Percentiles rank a stretch among this genome's conserved stretches.
Conservation (phyloP, 2,113 vertebrate genomes). For the Toxotes chatareus region DNA sequence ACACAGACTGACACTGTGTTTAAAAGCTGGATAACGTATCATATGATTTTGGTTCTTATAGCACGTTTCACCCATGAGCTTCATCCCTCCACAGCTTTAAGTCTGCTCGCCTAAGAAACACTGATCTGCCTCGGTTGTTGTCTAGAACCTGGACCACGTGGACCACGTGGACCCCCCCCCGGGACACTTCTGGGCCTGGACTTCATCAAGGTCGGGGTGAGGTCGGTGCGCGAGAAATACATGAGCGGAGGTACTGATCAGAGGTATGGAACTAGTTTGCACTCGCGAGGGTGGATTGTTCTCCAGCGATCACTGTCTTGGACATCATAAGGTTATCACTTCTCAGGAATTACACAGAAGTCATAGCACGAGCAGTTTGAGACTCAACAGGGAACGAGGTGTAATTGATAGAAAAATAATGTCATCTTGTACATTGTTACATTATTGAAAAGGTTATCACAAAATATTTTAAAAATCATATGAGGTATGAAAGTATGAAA, state of each 20-base stretch:
- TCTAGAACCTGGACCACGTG: neutral
- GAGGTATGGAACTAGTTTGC: slow-evolving; percentile 48
- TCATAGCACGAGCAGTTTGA: slow-evolving; percentile 38
- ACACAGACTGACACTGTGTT: slow-evolving; percentile 1
- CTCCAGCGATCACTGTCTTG: slow-evolving; percentile 43
- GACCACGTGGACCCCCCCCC: neutral
- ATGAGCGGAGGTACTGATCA: slow-evolving; percentile 36
- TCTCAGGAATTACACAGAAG: slow-evolving; percentile 53
- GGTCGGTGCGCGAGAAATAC: slow-evolving; percentile 12
- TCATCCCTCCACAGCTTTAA: slow-evolving; percentile 13
- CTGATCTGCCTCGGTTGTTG: slow-evolving; percentile 31
- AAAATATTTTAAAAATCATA: slow-evolving; percentile 72
- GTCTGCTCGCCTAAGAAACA: slow-evolving; percentile 9
- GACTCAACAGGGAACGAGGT: neutral
- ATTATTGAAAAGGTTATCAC: slow-evolving; percentile 72
- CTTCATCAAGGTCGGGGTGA: neutral
- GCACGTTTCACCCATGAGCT: neutral
- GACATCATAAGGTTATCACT: slow-evolving; percentile 28
- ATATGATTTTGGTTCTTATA: slow-evolving; percentile 43
- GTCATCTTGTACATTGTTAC: slow-evolving; percentile 54
- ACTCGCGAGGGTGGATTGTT: slow-evolving; percentile 28
- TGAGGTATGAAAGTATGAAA: slow-evolving; percentile 82
- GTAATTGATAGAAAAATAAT: slow-evolving; percentile 74
- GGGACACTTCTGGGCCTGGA: neutral
- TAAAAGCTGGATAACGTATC: slow-evolving; percentile 48